phyloP scores from a whole-genome alignment of 2,888 invertebrate genomes.

The Drosophila austrosaltans region DNA sequence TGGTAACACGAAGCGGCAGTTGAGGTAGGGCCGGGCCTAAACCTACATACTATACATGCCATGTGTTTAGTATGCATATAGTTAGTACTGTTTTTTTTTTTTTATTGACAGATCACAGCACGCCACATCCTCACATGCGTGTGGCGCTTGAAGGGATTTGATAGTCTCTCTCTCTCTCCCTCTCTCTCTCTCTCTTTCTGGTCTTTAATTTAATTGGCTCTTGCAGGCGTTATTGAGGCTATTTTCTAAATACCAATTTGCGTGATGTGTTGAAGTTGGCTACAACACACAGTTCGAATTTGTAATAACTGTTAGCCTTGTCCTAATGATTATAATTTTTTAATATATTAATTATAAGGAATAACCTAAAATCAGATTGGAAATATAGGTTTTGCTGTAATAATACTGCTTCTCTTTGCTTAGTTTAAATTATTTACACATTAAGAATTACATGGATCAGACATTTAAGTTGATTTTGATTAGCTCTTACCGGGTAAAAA shows the following conservation, averaged over 20 bases:
- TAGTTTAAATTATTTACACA: too few species aligned
- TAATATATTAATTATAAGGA: too few species aligned
- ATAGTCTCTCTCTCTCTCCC: background rate
- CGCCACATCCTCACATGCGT: slow-evolving; percentile 43
- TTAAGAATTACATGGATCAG: too few species aligned
- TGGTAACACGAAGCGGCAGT: slow-evolving; percentile 64
- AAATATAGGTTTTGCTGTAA: too few species aligned
- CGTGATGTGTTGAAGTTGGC: slow-evolving; percentile 15
- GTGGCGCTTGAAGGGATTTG: slow-evolving; percentile 48
- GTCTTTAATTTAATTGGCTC: slow-evolving; percentile 48
- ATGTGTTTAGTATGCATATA: slow-evolving; percentile 11
- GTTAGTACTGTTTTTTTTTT: slow-evolving; percentile 9
- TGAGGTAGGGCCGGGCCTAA: slow-evolving; percentile 25
- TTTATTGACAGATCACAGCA: slow-evolving; percentile 62
- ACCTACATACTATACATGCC: too few species aligned
- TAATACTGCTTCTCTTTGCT: too few species aligned
- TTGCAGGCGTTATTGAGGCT: slow-evolving; percentile 24
- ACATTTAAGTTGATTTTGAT: too few species aligned
- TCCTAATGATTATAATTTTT: background rate
- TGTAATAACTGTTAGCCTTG: slow-evolving; percentile 28
- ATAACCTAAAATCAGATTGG: too few species aligned
- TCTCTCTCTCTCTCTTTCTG: slow-evolving; percentile 7
- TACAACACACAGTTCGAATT: background rate
- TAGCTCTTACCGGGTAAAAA: background rate
- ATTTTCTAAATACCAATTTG: slow-evolving; percentile 31